Percentiles rank a stretch among this genome's conserved stretches.
These are phyloP conservation scores for Rhagonycha lutea DNA, from an alignment of 2,888 invertebrate genomes.

Conservation along the genomic window DNA sequence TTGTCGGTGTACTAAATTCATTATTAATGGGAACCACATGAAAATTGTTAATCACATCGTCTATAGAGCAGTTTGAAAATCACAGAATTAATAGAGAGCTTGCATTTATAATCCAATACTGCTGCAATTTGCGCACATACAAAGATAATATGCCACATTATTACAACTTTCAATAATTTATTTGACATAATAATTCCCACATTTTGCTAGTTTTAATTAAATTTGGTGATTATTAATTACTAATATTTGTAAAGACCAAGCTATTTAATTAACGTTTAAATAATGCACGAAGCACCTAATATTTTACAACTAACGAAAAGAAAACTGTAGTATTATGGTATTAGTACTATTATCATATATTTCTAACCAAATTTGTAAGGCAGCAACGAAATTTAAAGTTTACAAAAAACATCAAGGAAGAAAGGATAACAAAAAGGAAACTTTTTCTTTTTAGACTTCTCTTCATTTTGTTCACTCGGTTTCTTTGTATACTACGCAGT, in stretches of 20 bases:
- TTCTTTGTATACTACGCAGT: too few relatives aligned
- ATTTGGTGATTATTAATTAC: background rate
- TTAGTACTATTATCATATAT: too few relatives aligned
- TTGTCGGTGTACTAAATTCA: background rate
- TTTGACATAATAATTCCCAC: background rate
- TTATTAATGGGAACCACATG: background rate
- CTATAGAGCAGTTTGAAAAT: background rate
- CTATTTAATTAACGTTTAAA: background rate
- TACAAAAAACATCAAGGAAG: too few relatives aligned
- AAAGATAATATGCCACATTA: background rate
- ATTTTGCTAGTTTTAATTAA: background rate
- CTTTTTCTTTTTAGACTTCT: too few relatives aligned
- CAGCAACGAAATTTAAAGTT: too few relatives aligned
- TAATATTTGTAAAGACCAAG: background rate
- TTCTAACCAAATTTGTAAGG: too few relatives aligned
- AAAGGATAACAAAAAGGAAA: too few relatives aligned
- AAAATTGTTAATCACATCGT: background rate
- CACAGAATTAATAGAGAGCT: background rate
- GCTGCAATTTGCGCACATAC: background rate
- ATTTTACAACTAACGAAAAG: too few relatives aligned
- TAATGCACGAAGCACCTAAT: background rate
- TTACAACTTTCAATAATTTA: background rate
- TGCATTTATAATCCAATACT: background rate
- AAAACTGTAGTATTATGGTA: too few relatives aligned
- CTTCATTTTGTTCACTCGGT: too few relatives aligned